Base-by-base conservation (phyloP, 2,888 invertebrate species). In the Calameuta pallipes region DNA sequence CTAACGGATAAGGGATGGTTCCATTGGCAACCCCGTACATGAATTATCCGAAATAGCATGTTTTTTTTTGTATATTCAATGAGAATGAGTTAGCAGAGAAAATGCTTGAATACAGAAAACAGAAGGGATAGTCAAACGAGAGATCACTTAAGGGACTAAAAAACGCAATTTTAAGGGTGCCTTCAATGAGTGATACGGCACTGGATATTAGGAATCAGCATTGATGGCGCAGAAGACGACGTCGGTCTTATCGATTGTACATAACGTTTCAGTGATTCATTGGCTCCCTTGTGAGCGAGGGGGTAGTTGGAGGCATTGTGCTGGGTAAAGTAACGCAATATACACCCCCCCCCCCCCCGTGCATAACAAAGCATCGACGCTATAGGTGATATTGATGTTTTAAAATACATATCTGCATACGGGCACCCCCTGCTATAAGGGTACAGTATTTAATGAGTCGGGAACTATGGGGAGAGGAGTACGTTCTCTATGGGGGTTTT, bases 361-460 rank as follows among this genome's bases (percentile, higher is more conserved):
- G 87, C 80, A 83, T 88, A 88, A 88, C 87, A 86, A 87, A 87
- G 85, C 86, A 84, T 86, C 87, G 83, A 83, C 81, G 80, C 85
- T 87, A 85, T 87, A 87, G 87, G 87, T 87, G 86, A 87, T 89
- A 88, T 89, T 86, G 89, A 89, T 88, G 87, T 89, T 89, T 90
- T 86, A 87, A 89, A 89, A 89, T 87, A 86, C 87, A 86, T 87
- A 89, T 89, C 88, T 89, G 88, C 88, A 89, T 90, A 87, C 82
- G 84, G 82, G 84, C 82, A 81, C 80, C 69, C 79, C 78, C 82
- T 82, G 80, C 82, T 85, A 87, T 87, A 88, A 87, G 88, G 88
- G 88, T 86, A 86, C 84, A 83, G 87, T 86, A 87, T 87, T 90
- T 90, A 90, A 90, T 89, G 90, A 90, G 89, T 90, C 87, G 85